Percentiles rank a stretch among this genome's conserved stretches.
phyloP scores from a whole-genome alignment of 2,797 vertebrate species.

The Sebastes oblongus region DNA sequence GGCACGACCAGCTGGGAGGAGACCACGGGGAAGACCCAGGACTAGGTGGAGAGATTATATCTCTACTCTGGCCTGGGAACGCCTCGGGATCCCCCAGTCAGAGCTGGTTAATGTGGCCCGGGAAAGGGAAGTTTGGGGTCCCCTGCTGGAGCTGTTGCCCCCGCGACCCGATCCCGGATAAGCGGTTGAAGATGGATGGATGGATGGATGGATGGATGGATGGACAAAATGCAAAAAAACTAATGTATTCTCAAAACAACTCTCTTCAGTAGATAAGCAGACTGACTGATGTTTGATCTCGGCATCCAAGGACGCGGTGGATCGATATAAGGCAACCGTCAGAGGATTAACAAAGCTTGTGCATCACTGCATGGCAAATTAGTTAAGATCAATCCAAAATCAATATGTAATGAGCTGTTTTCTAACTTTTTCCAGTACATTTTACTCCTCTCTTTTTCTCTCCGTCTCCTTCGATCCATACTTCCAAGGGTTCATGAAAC shows the following conservation, averaged over 20 bases:
- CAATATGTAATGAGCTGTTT: conserved; percentile 59
- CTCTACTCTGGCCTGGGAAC: no score
- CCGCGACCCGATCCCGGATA: no score
- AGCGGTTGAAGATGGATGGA: no score
- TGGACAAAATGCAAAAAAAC: not conserved
- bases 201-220: no score
- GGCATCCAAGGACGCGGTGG: conserved; percentile 21
- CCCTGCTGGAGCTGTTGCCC: no score
- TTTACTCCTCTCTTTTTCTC: conserved; percentile 41
- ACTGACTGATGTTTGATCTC: conserved; percentile 35
- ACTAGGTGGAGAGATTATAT: no score
- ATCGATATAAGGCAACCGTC: conserved; percentile 47
- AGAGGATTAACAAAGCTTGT: conserved; percentile 28
- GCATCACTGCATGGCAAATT: conserved; percentile 56
- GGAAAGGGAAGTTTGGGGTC: no score
- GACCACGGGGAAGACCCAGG: no score
- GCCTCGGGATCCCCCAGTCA: no score
- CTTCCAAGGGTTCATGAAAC: conserved; percentile 45
- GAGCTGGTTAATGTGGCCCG: no score
- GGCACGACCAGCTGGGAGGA: no score
- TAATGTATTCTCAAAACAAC: not conserved
- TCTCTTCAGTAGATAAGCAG: conserved; percentile 8
- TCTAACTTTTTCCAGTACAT: conserved; percentile 46
- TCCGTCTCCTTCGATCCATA: conserved; percentile 19
- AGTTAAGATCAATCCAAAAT: conserved; percentile 60